These are phyloP conservation scores for Nyctibius grandis DNA, from an alignment of 2,797 vertebrate species.

Conservation along the genomic window DNA sequence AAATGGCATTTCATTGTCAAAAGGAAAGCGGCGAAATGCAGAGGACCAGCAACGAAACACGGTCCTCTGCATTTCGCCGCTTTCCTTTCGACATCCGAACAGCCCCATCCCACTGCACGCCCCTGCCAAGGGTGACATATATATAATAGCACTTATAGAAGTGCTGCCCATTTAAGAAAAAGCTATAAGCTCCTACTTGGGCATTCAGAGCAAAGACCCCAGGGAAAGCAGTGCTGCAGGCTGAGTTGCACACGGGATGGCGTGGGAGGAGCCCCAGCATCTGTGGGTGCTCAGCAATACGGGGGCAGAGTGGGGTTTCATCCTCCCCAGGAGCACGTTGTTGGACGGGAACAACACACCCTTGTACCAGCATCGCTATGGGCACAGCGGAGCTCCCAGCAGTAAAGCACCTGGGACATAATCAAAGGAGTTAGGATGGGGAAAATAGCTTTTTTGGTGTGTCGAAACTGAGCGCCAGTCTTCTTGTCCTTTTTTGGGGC, in stretches of 20 bases:
- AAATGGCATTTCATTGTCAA: rapidly evolving
- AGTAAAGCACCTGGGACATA: background rate
- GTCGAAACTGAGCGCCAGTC: background rate
- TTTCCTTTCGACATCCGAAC: background rate
- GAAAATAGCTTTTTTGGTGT: background rate
- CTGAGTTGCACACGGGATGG: rapidly evolving
- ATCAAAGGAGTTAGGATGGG: background rate
- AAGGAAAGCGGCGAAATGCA: background rate
- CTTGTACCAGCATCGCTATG: rapidly evolving
- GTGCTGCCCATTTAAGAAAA: background rate
- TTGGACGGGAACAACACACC: rapidly evolving
- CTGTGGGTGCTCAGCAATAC: rapidly evolving
- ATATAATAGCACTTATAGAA: background rate
- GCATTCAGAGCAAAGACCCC: background rate
- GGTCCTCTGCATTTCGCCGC: background rate
- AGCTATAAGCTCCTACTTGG: background rate
- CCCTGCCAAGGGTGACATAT: background rate
- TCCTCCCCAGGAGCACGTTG: background rate
- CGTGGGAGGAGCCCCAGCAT: background rate
- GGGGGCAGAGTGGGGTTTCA: rapidly evolving
- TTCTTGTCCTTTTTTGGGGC: rapidly evolving
- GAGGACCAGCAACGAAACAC: background rate
- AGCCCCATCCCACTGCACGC: rapidly evolving
- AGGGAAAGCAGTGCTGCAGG: rapidly evolving
- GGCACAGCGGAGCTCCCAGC: background rate